A percentile compares a stretch with the other conserved stretches of the same genome.
Evolutionary conservation across 2,797 vertebrate genomes (phyloP).

Genomic region (Allobates femoralis): DNA sequence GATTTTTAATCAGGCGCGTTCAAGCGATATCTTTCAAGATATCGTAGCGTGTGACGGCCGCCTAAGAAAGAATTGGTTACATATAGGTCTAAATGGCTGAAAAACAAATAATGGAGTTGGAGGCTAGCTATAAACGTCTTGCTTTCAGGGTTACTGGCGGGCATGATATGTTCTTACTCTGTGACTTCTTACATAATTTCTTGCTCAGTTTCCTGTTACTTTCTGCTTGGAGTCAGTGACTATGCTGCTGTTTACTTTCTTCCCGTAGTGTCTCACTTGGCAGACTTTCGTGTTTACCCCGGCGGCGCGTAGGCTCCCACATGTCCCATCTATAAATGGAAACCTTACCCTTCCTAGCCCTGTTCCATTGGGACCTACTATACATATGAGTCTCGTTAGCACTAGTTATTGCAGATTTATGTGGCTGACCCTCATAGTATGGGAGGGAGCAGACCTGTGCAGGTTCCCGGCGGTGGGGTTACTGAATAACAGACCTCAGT

Average conservation of each 20-base stretch:
- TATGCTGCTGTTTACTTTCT: constrained; percentile 9
- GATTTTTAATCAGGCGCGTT: no score
- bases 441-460: background rate
- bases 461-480: background rate
- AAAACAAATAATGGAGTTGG: no score
- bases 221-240: background rate
- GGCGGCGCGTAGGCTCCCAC: constrained; percentile 16
- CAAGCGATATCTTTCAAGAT: no score
- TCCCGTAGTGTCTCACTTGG: background rate
- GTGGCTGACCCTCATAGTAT: background rate
- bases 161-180: background rate
- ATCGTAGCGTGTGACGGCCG: no score
- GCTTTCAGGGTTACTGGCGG: background rate
- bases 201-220: background rate
- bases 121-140: no score
- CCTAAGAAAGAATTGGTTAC: no score
- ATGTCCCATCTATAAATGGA: constrained; percentile 50
- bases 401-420: background rate
- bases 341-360: constrained; percentile 14
- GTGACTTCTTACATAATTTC: background rate
- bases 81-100: no score
- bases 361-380: background rate
- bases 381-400: constrained; percentile 24
- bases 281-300: constrained; percentile 7
- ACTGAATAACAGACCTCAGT: background rate